phyloP scores from a whole-genome alignment of 2,113 vertebrate genomes.

The Callipepla squamata region DNA sequence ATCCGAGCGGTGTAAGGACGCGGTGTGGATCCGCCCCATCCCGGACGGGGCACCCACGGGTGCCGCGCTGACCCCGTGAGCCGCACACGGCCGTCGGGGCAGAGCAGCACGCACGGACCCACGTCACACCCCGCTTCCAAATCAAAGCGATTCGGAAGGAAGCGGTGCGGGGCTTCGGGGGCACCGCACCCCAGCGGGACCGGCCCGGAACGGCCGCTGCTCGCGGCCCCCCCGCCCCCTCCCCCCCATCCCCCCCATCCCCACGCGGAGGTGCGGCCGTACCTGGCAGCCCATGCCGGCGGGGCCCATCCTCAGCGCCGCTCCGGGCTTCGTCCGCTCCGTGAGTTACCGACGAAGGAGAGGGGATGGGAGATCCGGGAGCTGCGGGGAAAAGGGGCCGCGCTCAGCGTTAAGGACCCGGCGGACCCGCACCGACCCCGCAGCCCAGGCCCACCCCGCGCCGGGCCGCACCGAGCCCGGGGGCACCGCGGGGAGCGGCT shows the following conservation, averaged over 20 bases:
- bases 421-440: too few species aligned
- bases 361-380: not conserved
- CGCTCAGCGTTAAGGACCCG: not conserved
- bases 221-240: too few species aligned
- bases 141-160: too few species aligned
- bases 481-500: too few species aligned
- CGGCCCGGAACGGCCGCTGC: accelerated
- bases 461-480: not conserved
- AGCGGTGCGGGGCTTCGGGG: too few species aligned
- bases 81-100: accelerated
- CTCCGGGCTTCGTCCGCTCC: not conserved
- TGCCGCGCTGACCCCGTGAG: not conserved
- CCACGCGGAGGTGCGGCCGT: not conserved
- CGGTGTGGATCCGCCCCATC: not conserved
- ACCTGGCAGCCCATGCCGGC: conserved; percentile 68
- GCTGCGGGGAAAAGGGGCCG: not conserved
- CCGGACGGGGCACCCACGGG: not conserved
- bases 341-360: not conserved
- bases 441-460: not conserved
- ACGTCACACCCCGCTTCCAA: too few species aligned
- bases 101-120: not conserved
- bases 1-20: not conserved
- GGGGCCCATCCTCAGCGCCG: conserved; percentile 71
- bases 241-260: too few species aligned
- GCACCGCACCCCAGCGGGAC: not conserved